Conservation (phyloP, 1,140 invertebrate species). For the Antheraea mylitta region DNA sequence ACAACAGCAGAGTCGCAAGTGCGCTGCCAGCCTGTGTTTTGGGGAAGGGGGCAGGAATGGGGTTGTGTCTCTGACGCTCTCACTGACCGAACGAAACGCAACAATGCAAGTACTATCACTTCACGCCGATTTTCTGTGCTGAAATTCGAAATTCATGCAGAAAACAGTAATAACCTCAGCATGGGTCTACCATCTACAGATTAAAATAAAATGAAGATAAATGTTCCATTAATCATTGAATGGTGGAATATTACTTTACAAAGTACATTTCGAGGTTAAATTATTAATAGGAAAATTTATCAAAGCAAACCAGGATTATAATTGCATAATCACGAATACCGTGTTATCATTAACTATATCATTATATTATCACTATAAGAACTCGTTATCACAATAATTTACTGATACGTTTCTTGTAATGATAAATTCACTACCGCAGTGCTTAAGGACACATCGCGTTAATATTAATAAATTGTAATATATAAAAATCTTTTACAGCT, state of each 20-base stretch:
- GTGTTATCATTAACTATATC: slow-evolving; percentile 2
- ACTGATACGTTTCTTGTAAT: slow-evolving; percentile 3
- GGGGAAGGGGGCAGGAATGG: too few relatives aligned
- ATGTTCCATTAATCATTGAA: neutral
- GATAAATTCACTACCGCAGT: slow-evolving; percentile 7
- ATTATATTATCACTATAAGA: slow-evolving; percentile 2
- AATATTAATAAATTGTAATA: neutral
- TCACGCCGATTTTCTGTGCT: too few relatives aligned
- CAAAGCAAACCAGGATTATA: neutral
- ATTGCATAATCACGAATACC: slow-evolving; percentile 2
- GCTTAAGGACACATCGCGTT: neutral
- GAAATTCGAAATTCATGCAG: too few relatives aligned
- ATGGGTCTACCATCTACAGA: too few relatives aligned
- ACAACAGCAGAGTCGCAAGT: too few relatives aligned
- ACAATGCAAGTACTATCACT: too few relatives aligned
- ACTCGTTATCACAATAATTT: slow-evolving; percentile 1
- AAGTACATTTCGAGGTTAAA: neutral
- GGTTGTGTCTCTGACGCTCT: too few relatives aligned
- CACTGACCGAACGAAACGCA: too few relatives aligned
- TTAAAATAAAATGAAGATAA: too few relatives aligned
- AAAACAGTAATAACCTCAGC: too few relatives aligned
- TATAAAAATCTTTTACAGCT: too few relatives aligned
- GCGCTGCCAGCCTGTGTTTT: too few relatives aligned
- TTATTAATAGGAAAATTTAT: slow-evolving; percentile 5
- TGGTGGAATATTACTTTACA: neutral